Conservation (phyloP, 2,797 vertebrate genomes). For the Mallotus villosus region DNA sequence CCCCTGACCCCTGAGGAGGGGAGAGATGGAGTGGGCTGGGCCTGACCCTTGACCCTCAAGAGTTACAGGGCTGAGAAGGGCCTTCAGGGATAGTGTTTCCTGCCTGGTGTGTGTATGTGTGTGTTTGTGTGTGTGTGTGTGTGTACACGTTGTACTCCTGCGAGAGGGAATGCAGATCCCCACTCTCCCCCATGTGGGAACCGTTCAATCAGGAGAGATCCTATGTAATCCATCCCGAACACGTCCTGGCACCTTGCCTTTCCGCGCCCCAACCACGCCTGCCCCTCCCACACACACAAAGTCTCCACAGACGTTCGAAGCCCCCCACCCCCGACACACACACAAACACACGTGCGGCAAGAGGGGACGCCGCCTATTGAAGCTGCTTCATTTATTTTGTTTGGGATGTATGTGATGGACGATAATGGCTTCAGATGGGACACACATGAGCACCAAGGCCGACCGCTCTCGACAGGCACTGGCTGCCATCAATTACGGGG, state of each 20-base stretch:
- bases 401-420: conserved; percentile 28
- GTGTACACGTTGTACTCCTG: conserved; percentile 2
- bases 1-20: conserved; percentile 12
- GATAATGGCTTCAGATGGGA: conserved; percentile 44
- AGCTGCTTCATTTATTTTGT: conserved; percentile 23
- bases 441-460: conserved; percentile 38
- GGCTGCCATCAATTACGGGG: conserved; percentile 58
- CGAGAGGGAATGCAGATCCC: conserved; percentile 10
- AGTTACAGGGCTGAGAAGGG: not conserved
- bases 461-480: conserved; percentile 30
- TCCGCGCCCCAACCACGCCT: not conserved
- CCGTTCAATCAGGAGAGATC: conserved; percentile 25
- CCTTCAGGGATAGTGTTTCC: conserved; percentile 32
- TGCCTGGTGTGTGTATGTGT: conserved; percentile 17
- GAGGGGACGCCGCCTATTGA: conserved; percentile 12
- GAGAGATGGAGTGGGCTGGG: conserved; percentile 26
- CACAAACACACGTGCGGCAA: not conserved
- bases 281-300: conserved; percentile 20
- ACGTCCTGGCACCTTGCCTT: conserved; percentile 32
- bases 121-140: conserved; percentile 7
- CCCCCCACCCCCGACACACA: not conserved
- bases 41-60: conserved; percentile 19
- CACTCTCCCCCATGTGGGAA: conserved; percentile 38
- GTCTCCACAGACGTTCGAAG: conserved; percentile 3
- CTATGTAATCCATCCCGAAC: conserved; percentile 21